Conservation (phyloP, 2,888 invertebrate genomes). For the Cryptocephalus moraei region DNA sequence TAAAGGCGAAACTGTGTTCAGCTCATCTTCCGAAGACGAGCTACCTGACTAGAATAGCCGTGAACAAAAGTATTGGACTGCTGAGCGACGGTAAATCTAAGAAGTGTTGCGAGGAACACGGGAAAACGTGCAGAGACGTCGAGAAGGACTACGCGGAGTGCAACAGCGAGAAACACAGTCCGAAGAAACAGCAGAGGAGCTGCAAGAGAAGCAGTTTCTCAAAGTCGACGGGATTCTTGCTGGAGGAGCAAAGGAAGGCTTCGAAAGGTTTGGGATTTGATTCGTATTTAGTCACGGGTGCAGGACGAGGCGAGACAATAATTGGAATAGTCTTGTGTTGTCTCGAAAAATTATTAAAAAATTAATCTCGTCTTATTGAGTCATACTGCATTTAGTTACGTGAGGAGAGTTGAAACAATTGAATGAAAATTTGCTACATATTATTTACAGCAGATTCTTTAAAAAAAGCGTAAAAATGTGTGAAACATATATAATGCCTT, state of each 20-base stretch:
- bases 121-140: constrained; percentile 17
- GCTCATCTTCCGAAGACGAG: constrained; percentile 37
- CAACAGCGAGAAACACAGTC: constrained; percentile 29
- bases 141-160: constrained; percentile 21
- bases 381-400: no score
- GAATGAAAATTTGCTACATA: no score
- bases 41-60: constrained; percentile 36
- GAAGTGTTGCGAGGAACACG: constrained; percentile 20
- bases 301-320: no score
- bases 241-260: constrained; percentile 28
- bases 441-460: no score
- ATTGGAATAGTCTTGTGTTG: no score
- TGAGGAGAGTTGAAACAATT: no score
- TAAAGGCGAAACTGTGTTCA: constrained; percentile 39
- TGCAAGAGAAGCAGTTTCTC: constrained; percentile 29
- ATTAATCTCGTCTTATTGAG: no score
- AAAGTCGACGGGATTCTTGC: constrained; percentile 34
- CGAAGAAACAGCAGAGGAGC: constrained; percentile 27
- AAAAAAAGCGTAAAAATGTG: no score
- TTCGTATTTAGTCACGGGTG: no score
- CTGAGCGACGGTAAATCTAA: constrained; percentile 28
- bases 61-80: constrained; percentile 37
- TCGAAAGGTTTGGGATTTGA: constrained; percentile 14
- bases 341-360: no score
- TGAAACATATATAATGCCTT: no score